A percentile compares a stretch with the other conserved stretches of the same genome.
phyloP scores from a whole-genome alignment of 2,113 vertebrate species.

The Oceanites oceanicus region DNA sequence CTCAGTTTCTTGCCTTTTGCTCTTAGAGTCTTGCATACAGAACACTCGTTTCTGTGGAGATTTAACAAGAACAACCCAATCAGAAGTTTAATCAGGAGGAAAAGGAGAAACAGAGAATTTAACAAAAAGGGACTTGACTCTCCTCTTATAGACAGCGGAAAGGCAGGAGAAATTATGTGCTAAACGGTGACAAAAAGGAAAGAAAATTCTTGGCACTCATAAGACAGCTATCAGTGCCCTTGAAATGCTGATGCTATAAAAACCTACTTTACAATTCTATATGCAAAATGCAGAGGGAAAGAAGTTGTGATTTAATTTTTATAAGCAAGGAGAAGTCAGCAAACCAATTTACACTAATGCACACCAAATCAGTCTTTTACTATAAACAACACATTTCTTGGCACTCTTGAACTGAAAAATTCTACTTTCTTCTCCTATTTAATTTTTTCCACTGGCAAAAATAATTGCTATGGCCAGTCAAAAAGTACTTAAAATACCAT shows the following conservation, averaged over 20 bases:
- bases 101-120: neutral
- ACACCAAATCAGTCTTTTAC: neutral
- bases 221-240: neutral
- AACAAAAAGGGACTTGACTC: neutral
- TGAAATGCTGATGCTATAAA: neutral
- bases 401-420: conserved; percentile 12
- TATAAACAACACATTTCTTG: conserved; percentile 37
- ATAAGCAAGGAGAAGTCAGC: neutral
- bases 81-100: neutral
- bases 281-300: neutral
- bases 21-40: neutral
- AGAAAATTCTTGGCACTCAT: neutral
- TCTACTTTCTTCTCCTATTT: neutral
- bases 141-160: neutral
- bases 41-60: neutral
- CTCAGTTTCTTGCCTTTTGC: neutral
- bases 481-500: conserved; percentile 34
- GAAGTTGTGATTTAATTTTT: neutral
- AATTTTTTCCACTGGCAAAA: conserved; percentile 30
- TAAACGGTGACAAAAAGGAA: neutral
- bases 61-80: neutral
- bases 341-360: neutral
- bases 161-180: neutral
- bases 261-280: neutral
- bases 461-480: conserved; percentile 1